phyloP scores from a whole-genome alignment of 2,797 vertebrate species.

The Tadarida brasiliensis region DNA sequence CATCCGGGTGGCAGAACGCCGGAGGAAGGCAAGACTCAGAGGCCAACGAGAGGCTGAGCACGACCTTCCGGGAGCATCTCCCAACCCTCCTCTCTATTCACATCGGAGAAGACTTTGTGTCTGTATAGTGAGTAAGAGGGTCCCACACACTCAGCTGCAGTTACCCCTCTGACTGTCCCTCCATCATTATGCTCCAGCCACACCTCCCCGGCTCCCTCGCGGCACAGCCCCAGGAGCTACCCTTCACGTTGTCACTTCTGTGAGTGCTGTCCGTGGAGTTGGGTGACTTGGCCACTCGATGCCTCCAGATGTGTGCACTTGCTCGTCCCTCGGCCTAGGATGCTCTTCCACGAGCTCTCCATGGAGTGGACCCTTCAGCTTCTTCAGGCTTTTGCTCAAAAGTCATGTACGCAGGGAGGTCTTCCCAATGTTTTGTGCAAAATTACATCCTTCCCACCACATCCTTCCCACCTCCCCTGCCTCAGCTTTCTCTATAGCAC shows the following conservation, averaged over 20 bases:
- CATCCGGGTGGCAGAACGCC: neutral
- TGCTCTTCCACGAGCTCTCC: neutral
- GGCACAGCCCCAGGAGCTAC: neutral
- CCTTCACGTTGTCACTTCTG: neutral
- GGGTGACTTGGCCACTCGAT: neutral
- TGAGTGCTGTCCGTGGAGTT: neutral
- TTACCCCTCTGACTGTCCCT: neutral
- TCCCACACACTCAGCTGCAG: neutral
- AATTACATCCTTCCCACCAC: neutral
- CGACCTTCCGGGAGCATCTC: neutral
- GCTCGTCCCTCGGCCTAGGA: neutral
- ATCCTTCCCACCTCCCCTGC: neutral
- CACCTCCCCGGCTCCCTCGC: too few species aligned
- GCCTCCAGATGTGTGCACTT: neutral
- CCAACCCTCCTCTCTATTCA: neutral
- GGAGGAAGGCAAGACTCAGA: neutral
- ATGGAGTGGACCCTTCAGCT: neutral
- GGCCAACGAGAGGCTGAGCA: neutral
- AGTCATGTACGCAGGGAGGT: neutral
- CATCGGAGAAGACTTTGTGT: neutral
- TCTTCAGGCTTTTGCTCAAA: neutral
- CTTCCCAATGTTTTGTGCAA: neutral
- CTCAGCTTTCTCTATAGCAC: neutral
- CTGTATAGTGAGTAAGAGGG: neutral
- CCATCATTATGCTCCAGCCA: neutral